phyloP scores from a whole-genome alignment of 1,140 invertebrate species.

The Aporrectodea caliginosa region DNA sequence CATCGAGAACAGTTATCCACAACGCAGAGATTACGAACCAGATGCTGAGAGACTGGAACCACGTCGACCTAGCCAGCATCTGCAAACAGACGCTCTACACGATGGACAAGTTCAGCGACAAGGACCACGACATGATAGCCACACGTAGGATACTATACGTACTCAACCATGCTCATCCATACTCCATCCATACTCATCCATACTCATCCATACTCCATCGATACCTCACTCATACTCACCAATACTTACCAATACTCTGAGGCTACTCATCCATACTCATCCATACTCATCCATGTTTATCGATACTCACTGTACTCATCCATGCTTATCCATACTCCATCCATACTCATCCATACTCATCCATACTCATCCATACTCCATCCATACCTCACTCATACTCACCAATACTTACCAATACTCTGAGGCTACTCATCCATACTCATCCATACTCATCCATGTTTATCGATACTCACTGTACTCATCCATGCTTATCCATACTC shows the following conservation, averaged over 20 bases:
- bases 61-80: constrained; percentile 55
- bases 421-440: too few relatives aligned
- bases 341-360: not conserved
- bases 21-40: constrained; percentile 48
- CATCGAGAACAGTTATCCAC: constrained; percentile 48
- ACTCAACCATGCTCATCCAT: not conserved
- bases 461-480: not conserved
- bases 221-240: not conserved
- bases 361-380: not conserved
- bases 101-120: constrained; percentile 51
- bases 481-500: not conserved
- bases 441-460: too few relatives aligned
- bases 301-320: not conserved
- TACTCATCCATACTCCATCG: not conserved
- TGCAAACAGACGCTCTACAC: constrained; percentile 57
- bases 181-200: not conserved
- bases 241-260: too few relatives aligned
- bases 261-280: too few relatives aligned
- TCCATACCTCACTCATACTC: not conserved
- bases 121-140: constrained; percentile 49
- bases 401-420: not conserved
- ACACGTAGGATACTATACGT: constrained; percentile 42
- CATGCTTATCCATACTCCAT: not conserved
- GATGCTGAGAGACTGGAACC: constrained; percentile 55
- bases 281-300: too few relatives aligned